Evolutionary conservation across 2,113 vertebrate species (phyloP).

Genomic region (Noturus placidus): DNA sequence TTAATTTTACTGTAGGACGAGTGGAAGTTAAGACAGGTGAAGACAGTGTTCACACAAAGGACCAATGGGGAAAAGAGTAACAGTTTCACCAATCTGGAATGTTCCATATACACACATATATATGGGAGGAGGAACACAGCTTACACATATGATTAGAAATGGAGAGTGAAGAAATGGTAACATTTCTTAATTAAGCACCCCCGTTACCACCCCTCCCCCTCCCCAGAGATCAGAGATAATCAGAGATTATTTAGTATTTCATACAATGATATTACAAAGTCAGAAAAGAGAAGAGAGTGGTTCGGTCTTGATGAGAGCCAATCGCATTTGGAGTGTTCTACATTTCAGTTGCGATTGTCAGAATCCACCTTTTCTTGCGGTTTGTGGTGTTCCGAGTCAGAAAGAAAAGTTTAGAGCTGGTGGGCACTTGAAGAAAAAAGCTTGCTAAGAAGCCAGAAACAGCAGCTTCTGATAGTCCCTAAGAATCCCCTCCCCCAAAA

Average conservation of each 20-base stretch:
- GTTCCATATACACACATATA: conserved; percentile 79
- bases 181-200: conserved; percentile 63
- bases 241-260: conserved; percentile 61
- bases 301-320: conserved; percentile 58
- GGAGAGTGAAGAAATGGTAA: conserved; percentile 80
- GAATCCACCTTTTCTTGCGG: conserved; percentile 67
- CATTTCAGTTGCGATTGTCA: conserved; percentile 82
- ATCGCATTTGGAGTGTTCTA: conserved; percentile 52
- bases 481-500: conserved; percentile 60
- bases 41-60: conserved; percentile 83
- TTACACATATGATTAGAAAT: conserved; percentile 91
- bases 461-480: conserved; percentile 72
- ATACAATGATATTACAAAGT: conserved; percentile 69
- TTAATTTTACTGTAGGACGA: conserved; percentile 69
- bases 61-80: conserved; percentile 61
- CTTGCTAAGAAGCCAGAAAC: conserved; percentile 87
- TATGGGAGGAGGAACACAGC: conserved; percentile 84
- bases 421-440: conserved; percentile 96
- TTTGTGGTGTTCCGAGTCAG: conserved; percentile 46
- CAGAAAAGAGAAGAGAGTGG: conserved; percentile 60
- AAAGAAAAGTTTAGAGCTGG: conserved; percentile 81
- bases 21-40: conserved; percentile 73
- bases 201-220: conserved; percentile 22
- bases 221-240: conserved; percentile 54
- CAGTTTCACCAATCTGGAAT: conserved; percentile 83